These are phyloP conservation scores for Strigamia crassipes DNA, from an alignment of 2,888 invertebrate genomes.

Conservation along the genomic window DNA sequence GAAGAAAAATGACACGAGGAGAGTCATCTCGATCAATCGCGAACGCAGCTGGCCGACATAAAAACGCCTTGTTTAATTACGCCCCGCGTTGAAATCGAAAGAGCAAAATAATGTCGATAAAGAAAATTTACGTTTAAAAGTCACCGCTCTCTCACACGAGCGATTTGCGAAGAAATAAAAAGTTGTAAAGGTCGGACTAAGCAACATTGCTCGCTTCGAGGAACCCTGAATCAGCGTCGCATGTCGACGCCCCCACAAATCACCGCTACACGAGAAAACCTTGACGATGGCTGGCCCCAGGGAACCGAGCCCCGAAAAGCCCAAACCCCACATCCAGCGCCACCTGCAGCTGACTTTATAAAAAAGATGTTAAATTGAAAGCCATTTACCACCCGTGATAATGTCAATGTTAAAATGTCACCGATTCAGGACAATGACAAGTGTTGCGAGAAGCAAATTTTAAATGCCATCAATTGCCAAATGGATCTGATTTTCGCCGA, in stretches of 20 bases:
- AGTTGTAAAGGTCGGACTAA: constrained; percentile 23
- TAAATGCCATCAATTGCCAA: background rate
- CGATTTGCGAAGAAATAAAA: constrained; percentile 8
- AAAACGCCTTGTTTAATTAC: background rate
- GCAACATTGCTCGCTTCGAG: constrained; percentile 30
- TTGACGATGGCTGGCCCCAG: constrained; percentile 7
- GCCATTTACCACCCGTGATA: background rate
- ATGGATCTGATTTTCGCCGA: too few species aligned
- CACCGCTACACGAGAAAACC: constrained; percentile 10
- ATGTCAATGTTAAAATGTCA: background rate
- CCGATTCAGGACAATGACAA: background rate
- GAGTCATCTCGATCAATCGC: background rate
- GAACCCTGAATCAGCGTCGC: constrained; percentile 28
- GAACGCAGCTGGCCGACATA: too few species aligned
- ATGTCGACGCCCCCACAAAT: constrained; percentile 22
- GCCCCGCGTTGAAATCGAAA: background rate
- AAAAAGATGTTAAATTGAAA: background rate
- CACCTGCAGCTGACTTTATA: background rate
- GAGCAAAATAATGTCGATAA: background rate
- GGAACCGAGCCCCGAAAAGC: background rate
- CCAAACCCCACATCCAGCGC: background rate
- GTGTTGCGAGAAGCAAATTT: background rate
- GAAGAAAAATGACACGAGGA: too few species aligned
- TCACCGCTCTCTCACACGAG: background rate
- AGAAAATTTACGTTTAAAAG: background rate